phyloP scores from a whole-genome alignment of 2,797 vertebrate genomes.

The Bradypus variegatus region DNA sequence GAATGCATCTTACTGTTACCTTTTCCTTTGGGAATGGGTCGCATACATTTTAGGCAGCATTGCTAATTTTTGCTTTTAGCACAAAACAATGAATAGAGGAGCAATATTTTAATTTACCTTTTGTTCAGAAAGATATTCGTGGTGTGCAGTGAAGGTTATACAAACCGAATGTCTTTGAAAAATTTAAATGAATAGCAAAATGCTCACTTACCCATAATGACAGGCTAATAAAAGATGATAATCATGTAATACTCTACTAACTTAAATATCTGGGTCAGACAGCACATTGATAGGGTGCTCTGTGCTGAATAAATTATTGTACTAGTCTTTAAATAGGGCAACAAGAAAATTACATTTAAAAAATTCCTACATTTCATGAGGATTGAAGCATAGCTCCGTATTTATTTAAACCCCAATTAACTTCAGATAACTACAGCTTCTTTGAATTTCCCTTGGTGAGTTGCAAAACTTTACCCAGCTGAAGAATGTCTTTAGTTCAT shows the following conservation, averaged over 20 bases:
- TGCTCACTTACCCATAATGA: not conserved
- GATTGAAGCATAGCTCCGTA: not conserved
- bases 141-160: not conserved
- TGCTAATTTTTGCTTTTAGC: not conserved
- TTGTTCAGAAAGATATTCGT: not conserved
- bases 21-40: not conserved
- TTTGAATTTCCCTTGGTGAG: slow-evolving; percentile 16
- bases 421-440: not conserved
- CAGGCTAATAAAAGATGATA: not conserved
- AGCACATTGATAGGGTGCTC: not conserved
- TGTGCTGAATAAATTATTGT: not conserved
- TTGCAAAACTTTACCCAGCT: not conserved
- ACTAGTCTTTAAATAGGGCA: not conserved
- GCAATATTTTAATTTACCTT: not conserved
- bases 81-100: not conserved
- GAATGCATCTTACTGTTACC: not conserved
- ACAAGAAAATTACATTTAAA: not conserved
- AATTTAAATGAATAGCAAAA: not conserved
- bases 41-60: not conserved
- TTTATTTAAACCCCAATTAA: not conserved
- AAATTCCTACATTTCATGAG: not conserved
- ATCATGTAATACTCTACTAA: not conserved
- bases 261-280: not conserved
- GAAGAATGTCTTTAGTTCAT: not conserved
- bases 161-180: not conserved